Evolutionary conservation across 2,888 invertebrate genomes (phyloP).

Genomic region (Craniophora ligustri): DNA sequence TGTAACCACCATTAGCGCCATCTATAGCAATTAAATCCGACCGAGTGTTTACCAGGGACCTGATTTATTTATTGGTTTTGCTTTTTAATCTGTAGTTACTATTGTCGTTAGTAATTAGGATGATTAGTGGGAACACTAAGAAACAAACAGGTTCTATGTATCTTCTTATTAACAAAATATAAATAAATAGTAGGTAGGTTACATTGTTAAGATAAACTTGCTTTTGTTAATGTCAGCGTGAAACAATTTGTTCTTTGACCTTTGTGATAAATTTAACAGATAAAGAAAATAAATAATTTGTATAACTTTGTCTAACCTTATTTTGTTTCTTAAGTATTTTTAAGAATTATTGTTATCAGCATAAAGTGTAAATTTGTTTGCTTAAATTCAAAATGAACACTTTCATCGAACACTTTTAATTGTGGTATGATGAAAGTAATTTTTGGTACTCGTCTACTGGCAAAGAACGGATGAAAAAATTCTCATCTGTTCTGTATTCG

Average conservation of each 20-base stretch:
- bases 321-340: conserved; percentile 13
- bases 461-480: too few species aligned
- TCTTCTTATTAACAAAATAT: not conserved
- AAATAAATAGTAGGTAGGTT: not conserved
- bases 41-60: too few species aligned
- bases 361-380: not conserved
- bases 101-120: too few species aligned
- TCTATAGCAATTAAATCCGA: too few species aligned
- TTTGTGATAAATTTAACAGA: conserved; percentile 8
- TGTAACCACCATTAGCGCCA: too few species aligned
- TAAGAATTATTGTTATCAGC: not conserved
- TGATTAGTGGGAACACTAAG: not conserved
- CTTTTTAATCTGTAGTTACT: too few species aligned
- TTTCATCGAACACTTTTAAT: too few species aligned
- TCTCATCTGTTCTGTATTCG: too few species aligned
- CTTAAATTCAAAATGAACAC: too few species aligned
- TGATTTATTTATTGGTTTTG: too few species aligned
- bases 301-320: not conserved
- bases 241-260: conserved; percentile 19
- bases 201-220: conserved; percentile 6
- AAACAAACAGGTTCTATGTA: not conserved
- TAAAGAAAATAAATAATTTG: conserved; percentile 15
- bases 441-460: too few species aligned
- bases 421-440: too few species aligned
- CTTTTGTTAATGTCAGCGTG: conserved; percentile 4